phyloP scores from a whole-genome alignment of 2,113 vertebrate genomes.

The Alethe castanea region DNA sequence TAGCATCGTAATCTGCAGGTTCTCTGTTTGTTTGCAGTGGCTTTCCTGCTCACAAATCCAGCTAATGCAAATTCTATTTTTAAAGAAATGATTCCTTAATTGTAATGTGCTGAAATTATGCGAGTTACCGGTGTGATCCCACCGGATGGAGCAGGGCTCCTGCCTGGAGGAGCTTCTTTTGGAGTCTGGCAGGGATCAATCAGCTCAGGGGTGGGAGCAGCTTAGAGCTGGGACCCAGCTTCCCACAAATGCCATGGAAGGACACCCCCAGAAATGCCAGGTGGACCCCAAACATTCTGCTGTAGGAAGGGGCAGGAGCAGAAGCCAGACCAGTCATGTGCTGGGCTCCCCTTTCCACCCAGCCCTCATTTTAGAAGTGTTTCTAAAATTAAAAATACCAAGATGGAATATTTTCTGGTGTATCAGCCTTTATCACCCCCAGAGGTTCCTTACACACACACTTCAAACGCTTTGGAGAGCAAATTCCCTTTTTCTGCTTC shows the following conservation, averaged over 20 bases:
- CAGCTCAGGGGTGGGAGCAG: accelerated
- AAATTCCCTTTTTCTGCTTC: neutral
- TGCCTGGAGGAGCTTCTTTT: neutral
- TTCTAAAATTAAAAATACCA: neutral
- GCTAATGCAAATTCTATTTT: slow-evolving; percentile 50
- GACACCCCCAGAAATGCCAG: neutral
- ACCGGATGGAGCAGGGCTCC: neutral
- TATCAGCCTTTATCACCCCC: neutral
- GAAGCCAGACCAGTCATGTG: neutral
- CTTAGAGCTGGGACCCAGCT: neutral
- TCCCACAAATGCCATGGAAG: neutral
- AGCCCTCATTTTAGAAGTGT: neutral
- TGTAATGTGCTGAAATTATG: neutral
- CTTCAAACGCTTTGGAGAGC: neutral
- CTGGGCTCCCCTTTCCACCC: neutral
- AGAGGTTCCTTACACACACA: neutral
- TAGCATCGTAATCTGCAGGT: slow-evolving; percentile 57
- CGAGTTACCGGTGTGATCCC: neutral
- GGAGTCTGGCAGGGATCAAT: neutral
- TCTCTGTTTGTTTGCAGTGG: slow-evolving; percentile 50
- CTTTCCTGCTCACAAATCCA: slow-evolving; percentile 53
- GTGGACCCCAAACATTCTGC: neutral
- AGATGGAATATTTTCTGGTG: accelerated
- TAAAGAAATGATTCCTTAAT: slow-evolving; percentile 23
- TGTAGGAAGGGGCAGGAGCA: neutral